Evolutionary conservation across 1,140 invertebrate genomes (phyloP).

Genomic region (Drosophila mayri): DNA sequence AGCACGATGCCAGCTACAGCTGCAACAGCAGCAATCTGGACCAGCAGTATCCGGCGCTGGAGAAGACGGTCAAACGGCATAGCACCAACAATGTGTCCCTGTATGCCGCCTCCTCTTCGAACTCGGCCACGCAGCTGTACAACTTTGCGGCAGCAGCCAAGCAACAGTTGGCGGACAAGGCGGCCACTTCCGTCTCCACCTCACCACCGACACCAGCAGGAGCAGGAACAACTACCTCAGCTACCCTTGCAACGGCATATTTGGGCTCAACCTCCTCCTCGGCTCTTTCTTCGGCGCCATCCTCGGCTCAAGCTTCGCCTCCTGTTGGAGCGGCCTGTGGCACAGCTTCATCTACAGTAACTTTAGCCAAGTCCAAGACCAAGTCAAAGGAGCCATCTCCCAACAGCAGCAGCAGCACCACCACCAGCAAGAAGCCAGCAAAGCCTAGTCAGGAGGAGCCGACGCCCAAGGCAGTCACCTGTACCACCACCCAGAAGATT

Average conservation of each 20-base stretch:
- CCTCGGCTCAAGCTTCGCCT: conserved; percentile 6
- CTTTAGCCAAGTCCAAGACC: conserved; percentile 42
- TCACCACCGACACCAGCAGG: conserved; percentile 6
- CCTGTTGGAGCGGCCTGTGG: not conserved
- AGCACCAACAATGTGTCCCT: conserved; percentile 71
- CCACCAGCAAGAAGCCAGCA: conserved; percentile 26
- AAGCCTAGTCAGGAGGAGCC: conserved; percentile 57
- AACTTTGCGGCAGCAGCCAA: conserved; percentile 77
- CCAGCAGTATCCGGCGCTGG: conserved; percentile 82
- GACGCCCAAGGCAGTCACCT: conserved; percentile 4
- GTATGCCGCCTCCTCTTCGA: conserved; percentile 10
- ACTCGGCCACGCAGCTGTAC: conserved; percentile 39
- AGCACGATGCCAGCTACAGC: conserved; percentile 74
- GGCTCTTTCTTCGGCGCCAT: conserved; percentile 19
- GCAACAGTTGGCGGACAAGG: conserved; percentile 52
- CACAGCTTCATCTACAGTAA: not conserved
- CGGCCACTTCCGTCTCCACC: not conserved
- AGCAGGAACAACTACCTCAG: conserved; percentile 44
- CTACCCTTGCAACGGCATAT: not conserved
- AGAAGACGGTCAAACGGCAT: conserved; percentile 83
- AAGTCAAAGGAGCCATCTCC: conserved; percentile 46
- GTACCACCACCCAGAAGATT: conserved; percentile 37
- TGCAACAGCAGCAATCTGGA: conserved; percentile 79
- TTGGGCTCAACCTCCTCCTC: conserved; percentile 18
- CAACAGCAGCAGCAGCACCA: conserved; percentile 16